Evolutionary conservation across 2,888 invertebrate species (phyloP).

Genomic region (Piscicola geometra): DNA sequence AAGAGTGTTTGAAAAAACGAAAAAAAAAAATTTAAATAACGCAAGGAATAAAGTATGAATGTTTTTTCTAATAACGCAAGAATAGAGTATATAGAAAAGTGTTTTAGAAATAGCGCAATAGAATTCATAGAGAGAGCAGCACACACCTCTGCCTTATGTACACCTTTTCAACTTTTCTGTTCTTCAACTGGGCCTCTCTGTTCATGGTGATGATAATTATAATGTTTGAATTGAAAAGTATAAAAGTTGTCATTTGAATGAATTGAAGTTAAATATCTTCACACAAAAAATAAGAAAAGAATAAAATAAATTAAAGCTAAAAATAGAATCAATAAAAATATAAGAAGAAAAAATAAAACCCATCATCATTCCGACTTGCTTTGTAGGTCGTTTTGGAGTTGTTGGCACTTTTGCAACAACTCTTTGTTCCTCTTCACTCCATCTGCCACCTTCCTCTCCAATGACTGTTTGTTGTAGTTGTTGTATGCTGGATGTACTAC

Average conservation of each 20-base stretch:
- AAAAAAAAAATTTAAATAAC: neutral
- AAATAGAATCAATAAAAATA: neutral
- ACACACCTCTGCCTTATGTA: slow-evolving; percentile 1
- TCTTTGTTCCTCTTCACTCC: slow-evolving; percentile 7
- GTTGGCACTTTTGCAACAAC: neutral
- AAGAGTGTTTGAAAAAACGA: neutral
- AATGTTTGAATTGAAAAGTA: too few relatives aligned
- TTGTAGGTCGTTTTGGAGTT: neutral
- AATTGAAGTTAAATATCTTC: too few relatives aligned
- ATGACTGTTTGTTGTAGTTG: neutral
- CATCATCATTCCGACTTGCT: neutral
- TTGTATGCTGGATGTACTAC: too few relatives aligned
- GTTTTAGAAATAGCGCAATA: too few relatives aligned
- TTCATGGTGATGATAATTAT: too few relatives aligned
- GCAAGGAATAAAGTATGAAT: too few relatives aligned
- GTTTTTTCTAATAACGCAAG: neutral
- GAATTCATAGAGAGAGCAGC: too few relatives aligned
- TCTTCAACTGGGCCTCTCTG: neutral
- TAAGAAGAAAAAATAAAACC: neutral
- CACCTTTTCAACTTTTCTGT: slow-evolving; percentile 5
- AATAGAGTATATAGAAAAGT: too few relatives aligned
- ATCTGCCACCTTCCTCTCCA: slow-evolving; percentile 12
- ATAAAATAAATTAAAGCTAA: neutral
- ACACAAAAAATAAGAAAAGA: neutral
- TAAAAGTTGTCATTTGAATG: too few relatives aligned